These are phyloP conservation scores for Diplosoma virens DNA, from an alignment of 23 tunicate genomes.

Conservation along the genomic window DNA sequence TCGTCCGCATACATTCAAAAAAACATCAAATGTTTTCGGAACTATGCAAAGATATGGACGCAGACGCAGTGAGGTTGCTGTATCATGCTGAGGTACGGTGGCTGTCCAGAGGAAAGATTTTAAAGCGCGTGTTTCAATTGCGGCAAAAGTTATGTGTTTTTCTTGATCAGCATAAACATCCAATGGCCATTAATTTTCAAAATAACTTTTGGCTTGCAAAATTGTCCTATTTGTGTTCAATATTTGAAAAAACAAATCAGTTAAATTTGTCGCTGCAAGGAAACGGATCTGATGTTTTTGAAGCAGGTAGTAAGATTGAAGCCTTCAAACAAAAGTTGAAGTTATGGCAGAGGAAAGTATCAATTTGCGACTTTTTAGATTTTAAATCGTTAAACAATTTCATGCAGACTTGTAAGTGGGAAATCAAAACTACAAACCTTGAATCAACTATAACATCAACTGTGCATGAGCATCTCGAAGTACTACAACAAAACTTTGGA, in stretches of 20 bases:
- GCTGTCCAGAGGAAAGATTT: conserved; percentile 42
- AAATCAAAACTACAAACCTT: neutral
- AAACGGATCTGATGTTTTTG: neutral
- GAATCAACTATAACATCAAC: conserved; percentile 16
- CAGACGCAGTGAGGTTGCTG: conserved; percentile 30
- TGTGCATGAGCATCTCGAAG: conserved; percentile 13
- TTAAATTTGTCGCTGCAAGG: conserved; percentile 19
- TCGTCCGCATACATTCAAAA: conserved; percentile 28
- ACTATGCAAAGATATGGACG: conserved; percentile 29
- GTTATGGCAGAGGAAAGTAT: conserved; percentile 29
- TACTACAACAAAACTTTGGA: conserved; percentile 12
- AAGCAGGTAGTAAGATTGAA: conserved; percentile 1
- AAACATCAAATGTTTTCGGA: conserved; percentile 19
- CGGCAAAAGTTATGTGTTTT: conserved; percentile 38
- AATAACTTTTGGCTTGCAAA: conserved; percentile 45
- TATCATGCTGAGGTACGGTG: conserved; percentile 32
- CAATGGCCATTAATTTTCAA: conserved; percentile 27
- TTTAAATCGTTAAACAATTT: neutral
- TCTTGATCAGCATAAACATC: conserved; percentile 26
- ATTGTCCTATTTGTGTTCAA: conserved; percentile 38
- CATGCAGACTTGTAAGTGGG: conserved; percentile 19
- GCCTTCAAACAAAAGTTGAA: conserved; percentile 18
- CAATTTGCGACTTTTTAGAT: conserved; percentile 24
- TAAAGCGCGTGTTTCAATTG: conserved; percentile 38
- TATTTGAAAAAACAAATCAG: conserved; percentile 31